Evolutionary conservation across 2,113 vertebrate species (phyloP).

Genomic region (Xenopus tropicalis): DNA sequence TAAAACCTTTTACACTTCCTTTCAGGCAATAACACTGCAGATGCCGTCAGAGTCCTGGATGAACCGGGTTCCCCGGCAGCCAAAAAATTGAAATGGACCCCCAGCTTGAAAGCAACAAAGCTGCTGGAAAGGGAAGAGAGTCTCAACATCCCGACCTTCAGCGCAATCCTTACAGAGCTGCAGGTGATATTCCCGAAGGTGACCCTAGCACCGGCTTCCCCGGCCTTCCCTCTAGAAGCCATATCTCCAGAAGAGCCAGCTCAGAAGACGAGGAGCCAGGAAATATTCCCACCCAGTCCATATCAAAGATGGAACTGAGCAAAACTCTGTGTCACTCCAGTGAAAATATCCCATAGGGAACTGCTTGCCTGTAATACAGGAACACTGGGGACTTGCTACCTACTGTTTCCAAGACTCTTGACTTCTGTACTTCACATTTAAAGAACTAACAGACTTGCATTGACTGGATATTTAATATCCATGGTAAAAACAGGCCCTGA

Average conservation of each 20-base stretch:
- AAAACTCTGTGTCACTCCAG: constrained; percentile 54
- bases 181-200: constrained; percentile 47
- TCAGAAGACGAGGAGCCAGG: constrained; percentile 41
- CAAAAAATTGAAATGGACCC: constrained; percentile 55
- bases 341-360: constrained; percentile 69
- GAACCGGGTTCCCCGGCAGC: too few species aligned
- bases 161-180: constrained; percentile 40
- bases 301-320: constrained; percentile 45
- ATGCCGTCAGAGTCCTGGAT: too few species aligned
- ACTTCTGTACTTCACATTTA: too few species aligned
- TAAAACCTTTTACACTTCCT: too few species aligned
- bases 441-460: too few species aligned
- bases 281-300: constrained; percentile 45
- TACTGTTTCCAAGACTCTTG: too few species aligned
- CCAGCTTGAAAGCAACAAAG: constrained; percentile 48
- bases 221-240: constrained; percentile 34
- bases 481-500: too few species aligned
- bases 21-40: constrained; percentile 53
- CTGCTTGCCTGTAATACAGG: too few species aligned
- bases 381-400: constrained; percentile 26
- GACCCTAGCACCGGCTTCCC: constrained; percentile 17
- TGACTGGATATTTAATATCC: too few species aligned
- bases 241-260: constrained; percentile 45
- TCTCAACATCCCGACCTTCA: constrained; percentile 36
- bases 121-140: constrained; percentile 50